Conservation (phyloP, 2,797 vertebrate genomes). For the Sebastes wilsoni region DNA sequence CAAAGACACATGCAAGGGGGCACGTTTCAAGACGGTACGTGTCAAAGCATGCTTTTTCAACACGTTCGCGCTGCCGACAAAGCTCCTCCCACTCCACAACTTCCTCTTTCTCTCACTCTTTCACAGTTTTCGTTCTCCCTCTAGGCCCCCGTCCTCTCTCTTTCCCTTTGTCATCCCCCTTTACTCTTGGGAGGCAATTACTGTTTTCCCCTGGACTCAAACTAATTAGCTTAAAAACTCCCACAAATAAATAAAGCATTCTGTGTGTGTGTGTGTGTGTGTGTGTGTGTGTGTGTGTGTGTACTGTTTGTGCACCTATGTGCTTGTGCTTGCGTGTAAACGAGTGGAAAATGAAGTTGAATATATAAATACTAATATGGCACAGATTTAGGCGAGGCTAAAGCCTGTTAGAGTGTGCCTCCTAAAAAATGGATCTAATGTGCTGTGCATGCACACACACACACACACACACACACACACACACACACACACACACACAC, state of each 20-base stretch:
- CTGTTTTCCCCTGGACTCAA: conserved; percentile 80
- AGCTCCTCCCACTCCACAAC: conserved; percentile 36
- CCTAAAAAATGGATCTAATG: conserved; percentile 18
- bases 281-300: neutral
- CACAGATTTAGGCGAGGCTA: conserved; percentile 57
- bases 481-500: neutral
- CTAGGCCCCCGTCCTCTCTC: conserved; percentile 39
- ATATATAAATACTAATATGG: conserved; percentile 80
- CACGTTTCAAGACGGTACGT: neutral
- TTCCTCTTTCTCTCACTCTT: conserved; percentile 33
- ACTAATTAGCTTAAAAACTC: conserved; percentile 85
- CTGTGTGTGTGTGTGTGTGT: conserved; percentile 34
- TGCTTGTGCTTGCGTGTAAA: conserved; percentile 53
- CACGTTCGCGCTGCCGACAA: neutral
- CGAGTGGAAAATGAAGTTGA: conserved; percentile 66
- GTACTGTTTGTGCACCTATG: conserved; percentile 34
- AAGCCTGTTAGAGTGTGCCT: conserved; percentile 38
- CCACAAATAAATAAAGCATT: conserved; percentile 82
- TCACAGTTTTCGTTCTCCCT: conserved; percentile 42
- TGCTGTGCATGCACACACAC: neutral
- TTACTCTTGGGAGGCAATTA: conserved; percentile 86
- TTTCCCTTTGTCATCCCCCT: conserved; percentile 66
- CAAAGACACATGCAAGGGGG: neutral
- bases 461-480: neutral
- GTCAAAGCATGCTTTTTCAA: conserved; percentile 35